Evolutionary conservation across 2,113 vertebrate genomes (phyloP), one percentile per base, ranked within the genome.

Genomic region (Ophthalmolycus amberensis): DNA sequence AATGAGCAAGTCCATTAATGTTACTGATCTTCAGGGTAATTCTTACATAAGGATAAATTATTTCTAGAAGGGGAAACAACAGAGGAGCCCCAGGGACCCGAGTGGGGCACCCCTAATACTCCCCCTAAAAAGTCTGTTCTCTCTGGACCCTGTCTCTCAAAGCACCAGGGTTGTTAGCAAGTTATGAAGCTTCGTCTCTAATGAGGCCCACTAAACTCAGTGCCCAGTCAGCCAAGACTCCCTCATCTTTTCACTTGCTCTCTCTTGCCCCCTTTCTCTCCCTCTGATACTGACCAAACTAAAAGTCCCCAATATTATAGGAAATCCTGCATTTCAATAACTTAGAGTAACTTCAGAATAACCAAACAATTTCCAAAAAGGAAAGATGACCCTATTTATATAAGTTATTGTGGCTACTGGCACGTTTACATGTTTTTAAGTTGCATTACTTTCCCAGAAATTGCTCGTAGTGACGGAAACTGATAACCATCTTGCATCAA

Each of bases 191-290:
- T 82, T 90, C 76, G 46, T 42, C 75, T 87, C 86, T 91, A 94
- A 92, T 93, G 90, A 92, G 88, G 82, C 56, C 80, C 71, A 89
- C 20, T 85, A 84, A 90, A 90, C 83, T 72, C 75, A 75, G 67
- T 66, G 75, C 11, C 78, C 82, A 88, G 22, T 87, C 82, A 92
- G 83, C 85, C 88, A 82, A 67, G 37, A 76, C 67, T 71, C 46
- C 50, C 72, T 63, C 67, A 62, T 22, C 58, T 62, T 63, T 75
- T 85, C 71, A 81, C 87, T 77, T 81, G 70, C 48, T 79, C 62
- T 73, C 70, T 63, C 37, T 60, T 42, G 18, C 65, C 7, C n/a
- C n/a, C 50, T 40, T 66, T 67, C 50, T 29, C 62, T 60, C 25
- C 5, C 37, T 60, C 48, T 72, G 4, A 16, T 44, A 66, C 48